Percentiles rank a stretch among this genome's conserved stretches.
phyloP scores from a whole-genome alignment of 2,888 invertebrate species.

The Mythimna ferrago region DNA sequence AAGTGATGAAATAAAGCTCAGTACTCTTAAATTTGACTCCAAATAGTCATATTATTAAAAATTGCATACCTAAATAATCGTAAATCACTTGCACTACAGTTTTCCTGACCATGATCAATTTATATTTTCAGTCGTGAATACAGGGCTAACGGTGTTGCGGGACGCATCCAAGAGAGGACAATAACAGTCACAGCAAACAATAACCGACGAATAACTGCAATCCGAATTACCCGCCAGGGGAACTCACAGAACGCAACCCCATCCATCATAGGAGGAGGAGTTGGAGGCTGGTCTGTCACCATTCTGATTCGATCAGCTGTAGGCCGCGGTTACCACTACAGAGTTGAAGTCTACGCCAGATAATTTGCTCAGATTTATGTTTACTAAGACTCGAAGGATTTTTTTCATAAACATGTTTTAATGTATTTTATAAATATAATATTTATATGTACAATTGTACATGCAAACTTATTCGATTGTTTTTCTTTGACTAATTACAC shows the following conservation, averaged over 20 bases:
- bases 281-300: constrained; percentile 1
- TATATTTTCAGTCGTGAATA: neutral
- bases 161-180: neutral
- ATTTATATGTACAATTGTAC: too few relatives aligned
- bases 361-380: neutral
- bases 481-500: too few relatives aligned
- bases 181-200: neutral
- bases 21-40: neutral
- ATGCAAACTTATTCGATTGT: too few relatives aligned
- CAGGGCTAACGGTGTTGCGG: neutral
- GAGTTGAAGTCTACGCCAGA: neutral
- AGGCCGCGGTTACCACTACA: constrained; percentile 20
- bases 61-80: neutral
- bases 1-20: neutral
- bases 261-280: constrained; percentile 14
- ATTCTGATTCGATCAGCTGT: constrained; percentile 21
- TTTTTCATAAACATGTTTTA: neutral
- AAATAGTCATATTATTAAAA: neutral
- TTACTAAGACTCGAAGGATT: neutral
- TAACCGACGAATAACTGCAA: constrained; percentile 3
- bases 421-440: too few relatives aligned
- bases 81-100: neutral
- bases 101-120: neutral
- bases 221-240: constrained; percentile 12
- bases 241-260: constrained; percentile 4